Evolutionary conservation across 1,140 invertebrate genomes (phyloP).

Genomic region (Drosophila tani): DNA sequence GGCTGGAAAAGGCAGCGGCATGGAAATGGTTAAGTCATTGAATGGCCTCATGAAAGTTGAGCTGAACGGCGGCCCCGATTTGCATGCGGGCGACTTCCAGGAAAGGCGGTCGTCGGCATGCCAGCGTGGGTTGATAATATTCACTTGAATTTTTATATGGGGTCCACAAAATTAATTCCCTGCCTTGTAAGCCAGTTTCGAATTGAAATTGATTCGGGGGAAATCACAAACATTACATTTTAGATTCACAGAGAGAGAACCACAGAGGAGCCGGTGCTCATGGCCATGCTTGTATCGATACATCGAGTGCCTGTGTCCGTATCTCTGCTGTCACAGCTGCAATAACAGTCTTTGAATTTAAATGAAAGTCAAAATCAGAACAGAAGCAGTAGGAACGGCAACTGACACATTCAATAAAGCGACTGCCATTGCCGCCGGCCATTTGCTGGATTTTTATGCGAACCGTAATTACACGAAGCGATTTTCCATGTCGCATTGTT

Average conservation of each 20-base stretch:
- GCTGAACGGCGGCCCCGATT: conserved; percentile 51
- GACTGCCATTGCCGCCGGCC: conserved; percentile 8
- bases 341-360: conserved; percentile 70
- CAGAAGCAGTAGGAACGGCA: neutral
- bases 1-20: conserved; percentile 55
- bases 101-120: conserved; percentile 38
- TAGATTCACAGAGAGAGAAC: conserved; percentile 25
- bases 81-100: conserved; percentile 30
- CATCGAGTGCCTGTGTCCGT: conserved; percentile 11
- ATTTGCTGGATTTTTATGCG: conserved; percentile 53
- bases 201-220: conserved; percentile 49
- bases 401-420: conserved; percentile 28
- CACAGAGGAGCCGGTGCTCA: conserved; percentile 1
- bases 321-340: conserved; percentile 52
- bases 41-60: conserved; percentile 75
- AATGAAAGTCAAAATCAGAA: conserved; percentile 55
- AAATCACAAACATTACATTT: conserved; percentile 49
- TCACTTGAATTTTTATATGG: conserved; percentile 4
- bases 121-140: conserved; percentile 13
- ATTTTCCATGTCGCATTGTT: conserved; percentile 57
- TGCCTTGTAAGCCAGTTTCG: conserved; percentile 30
- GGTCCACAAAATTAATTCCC: conserved; percentile 44
- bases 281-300: conserved; percentile 19
- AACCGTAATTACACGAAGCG: conserved; percentile 63
- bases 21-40: conserved; percentile 75